phyloP scores from a whole-genome alignment of 2,113 vertebrate species.

The Hypomesus transpacificus region DNA sequence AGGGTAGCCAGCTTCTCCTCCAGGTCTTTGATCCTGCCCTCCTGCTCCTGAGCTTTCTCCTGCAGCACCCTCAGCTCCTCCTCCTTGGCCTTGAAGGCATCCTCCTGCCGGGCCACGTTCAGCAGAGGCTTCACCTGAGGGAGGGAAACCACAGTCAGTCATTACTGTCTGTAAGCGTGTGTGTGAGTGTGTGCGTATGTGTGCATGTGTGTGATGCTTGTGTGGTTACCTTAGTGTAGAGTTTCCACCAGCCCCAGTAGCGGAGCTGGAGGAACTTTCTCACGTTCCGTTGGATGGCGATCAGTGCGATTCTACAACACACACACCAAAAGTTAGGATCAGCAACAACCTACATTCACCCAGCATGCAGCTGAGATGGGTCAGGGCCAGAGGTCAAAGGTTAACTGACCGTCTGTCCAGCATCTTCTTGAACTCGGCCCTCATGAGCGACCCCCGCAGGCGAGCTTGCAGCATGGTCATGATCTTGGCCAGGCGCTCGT shows the following conservation, averaged over 20 bases:
- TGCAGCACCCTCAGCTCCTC: slow-evolving; percentile 77
- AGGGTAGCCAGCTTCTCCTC: slow-evolving; percentile 82
- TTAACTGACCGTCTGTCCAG: slow-evolving; percentile 74
- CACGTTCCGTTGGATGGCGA: slow-evolving; percentile 80
- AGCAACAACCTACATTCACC: neutral
- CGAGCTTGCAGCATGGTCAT: slow-evolving; percentile 81
- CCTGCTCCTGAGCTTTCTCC: slow-evolving; percentile 75
- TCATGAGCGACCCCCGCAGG: slow-evolving; percentile 76
- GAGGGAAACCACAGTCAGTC: neutral
- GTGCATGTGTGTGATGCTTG: neutral
- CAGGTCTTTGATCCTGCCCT: slow-evolving; percentile 74
- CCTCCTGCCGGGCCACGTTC: slow-evolving; percentile 73
- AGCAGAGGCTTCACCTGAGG: slow-evolving; percentile 75
- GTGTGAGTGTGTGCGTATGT: slow-evolving; percentile 3
- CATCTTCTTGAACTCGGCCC: slow-evolving; percentile 82
- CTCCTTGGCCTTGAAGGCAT: slow-evolving; percentile 64
- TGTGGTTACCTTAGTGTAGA: slow-evolving; percentile 73
- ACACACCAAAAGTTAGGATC: neutral
- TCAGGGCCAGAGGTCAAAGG: neutral
- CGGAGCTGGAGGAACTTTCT: slow-evolving; percentile 81
- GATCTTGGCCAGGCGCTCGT: slow-evolving; percentile 79
- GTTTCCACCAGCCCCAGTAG: slow-evolving; percentile 85
- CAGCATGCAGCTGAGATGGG: neutral
- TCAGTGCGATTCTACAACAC: slow-evolving; percentile 69
- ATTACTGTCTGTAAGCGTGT: neutral